Conservation (phyloP, 2,113 vertebrate genomes). For the Podiceps cristatus region DNA sequence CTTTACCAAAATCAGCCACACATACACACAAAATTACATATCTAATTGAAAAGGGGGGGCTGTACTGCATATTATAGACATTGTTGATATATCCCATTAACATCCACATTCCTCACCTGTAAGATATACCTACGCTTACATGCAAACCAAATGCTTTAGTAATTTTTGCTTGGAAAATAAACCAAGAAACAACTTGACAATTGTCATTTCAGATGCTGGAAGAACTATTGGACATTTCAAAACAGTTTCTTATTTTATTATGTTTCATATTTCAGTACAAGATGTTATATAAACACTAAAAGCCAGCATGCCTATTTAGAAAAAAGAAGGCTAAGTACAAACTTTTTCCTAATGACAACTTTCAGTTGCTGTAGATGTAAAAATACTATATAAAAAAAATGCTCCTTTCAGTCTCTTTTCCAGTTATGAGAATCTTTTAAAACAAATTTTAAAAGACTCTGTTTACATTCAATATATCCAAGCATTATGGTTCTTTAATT, state of each 20-base stretch:
- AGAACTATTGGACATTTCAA: neutral
- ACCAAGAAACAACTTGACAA: neutral
- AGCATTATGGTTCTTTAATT: neutral
- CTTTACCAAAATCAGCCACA: neutral
- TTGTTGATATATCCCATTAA: neutral
- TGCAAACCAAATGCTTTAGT: neutral
- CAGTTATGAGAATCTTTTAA: neutral
- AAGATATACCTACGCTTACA: neutral
- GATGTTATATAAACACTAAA: neutral
- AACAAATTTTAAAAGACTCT: neutral
- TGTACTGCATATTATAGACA: accelerated
- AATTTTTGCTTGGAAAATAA: neutral
- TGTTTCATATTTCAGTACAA: neutral
- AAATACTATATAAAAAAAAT: neutral
- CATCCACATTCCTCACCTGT: neutral
- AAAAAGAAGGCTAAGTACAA: neutral
- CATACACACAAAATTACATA: neutral
- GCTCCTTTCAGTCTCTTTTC: neutral
- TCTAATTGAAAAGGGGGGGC: neutral
- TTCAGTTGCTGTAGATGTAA: neutral
- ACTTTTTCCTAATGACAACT: neutral
- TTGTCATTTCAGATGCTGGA: neutral
- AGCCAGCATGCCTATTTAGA: neutral
- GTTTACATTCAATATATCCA: neutral
- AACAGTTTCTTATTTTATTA: neutral